Evolutionary conservation across 2,888 invertebrate species (phyloP).

Genomic region (Sceliomorpha sp.): DNA sequence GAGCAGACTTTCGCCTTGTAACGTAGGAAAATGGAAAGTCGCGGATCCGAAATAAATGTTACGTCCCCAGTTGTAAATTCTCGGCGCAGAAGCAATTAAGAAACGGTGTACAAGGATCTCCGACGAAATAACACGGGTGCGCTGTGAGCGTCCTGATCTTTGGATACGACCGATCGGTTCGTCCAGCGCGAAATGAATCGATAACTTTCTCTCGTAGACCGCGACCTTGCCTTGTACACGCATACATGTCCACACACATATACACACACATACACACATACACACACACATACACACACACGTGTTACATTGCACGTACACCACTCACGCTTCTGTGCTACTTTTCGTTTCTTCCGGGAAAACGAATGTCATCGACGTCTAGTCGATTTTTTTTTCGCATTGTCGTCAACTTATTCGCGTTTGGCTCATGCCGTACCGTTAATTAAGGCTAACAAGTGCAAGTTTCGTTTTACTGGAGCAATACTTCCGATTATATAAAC

Average conservation of each 20-base stretch:
- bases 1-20: constrained; percentile 17
- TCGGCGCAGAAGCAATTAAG: constrained; percentile 32
- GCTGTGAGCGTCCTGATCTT: constrained; percentile 36
- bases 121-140: constrained; percentile 30
- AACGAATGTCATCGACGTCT: constrained; percentile 36
- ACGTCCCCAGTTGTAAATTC: constrained; percentile 32
- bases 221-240: constrained; percentile 51
- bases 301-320: no score
- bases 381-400: constrained; percentile 18
- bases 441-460: no score
- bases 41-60: constrained; percentile 22
- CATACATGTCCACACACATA: no score
- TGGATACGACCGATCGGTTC: constrained; percentile 22
- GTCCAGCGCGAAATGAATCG: constrained; percentile 41
- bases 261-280: no score
- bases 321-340: constrained; percentile 45
- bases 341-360: constrained; percentile 54
- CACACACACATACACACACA: no score
- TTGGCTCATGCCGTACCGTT: not conserved
- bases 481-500: no score
- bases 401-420: no score
- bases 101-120: constrained; percentile 21
- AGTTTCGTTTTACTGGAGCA: no score
- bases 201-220: constrained; percentile 53
- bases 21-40: constrained; percentile 36